A percentile compares a stretch with the other conserved stretches of the same genome.
Conservation (phyloP, 1,140 invertebrate species). For the Pseudobourletiella spinata region DNA sequence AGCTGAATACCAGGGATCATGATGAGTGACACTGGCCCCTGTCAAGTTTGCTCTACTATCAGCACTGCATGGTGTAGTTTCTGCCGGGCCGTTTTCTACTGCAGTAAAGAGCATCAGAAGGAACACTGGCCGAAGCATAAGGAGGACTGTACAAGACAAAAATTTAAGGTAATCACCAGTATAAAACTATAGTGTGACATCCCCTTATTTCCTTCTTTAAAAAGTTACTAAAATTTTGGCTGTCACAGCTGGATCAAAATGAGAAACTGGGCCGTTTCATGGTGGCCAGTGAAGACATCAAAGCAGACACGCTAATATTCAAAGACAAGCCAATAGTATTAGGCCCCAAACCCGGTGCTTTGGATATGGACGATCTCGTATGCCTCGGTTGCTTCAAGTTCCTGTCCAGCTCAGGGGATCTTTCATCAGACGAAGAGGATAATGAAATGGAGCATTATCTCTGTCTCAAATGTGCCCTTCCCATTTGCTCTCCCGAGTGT, state of each 20-base stretch:
- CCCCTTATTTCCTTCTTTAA: neutral
- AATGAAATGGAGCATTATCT: constrained; percentile 1
- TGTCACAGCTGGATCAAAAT: constrained; percentile 22
- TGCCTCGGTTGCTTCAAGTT: constrained; percentile 37
- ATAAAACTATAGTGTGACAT: neutral
- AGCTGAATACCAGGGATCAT: too few species aligned
- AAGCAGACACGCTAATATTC: constrained; percentile 37
- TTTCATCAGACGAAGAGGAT: constrained; percentile 9
- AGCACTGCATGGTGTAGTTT: constrained; percentile 51
- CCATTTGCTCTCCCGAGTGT: constrained; percentile 24
- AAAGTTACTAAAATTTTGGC: neutral
- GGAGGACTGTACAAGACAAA: constrained; percentile 38
- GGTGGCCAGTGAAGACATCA: constrained; percentile 36
- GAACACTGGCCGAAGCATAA: constrained; percentile 66
- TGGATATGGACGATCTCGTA: constrained; percentile 14
- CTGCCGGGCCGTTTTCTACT: constrained; percentile 64
- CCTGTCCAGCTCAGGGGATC: neutral
- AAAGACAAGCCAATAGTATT: constrained; percentile 37
- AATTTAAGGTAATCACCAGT: constrained; percentile 13
- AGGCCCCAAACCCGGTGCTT: constrained; percentile 25
- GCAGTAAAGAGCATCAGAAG: constrained; percentile 66
- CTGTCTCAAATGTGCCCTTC: constrained; percentile 22
- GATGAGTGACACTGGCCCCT: constrained; percentile 17
- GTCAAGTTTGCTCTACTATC: constrained; percentile 26
- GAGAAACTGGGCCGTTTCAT: constrained; percentile 30